Base-by-base conservation (phyloP, 1,140 invertebrate genomes). In the Meloidogyne hapla region DNA sequence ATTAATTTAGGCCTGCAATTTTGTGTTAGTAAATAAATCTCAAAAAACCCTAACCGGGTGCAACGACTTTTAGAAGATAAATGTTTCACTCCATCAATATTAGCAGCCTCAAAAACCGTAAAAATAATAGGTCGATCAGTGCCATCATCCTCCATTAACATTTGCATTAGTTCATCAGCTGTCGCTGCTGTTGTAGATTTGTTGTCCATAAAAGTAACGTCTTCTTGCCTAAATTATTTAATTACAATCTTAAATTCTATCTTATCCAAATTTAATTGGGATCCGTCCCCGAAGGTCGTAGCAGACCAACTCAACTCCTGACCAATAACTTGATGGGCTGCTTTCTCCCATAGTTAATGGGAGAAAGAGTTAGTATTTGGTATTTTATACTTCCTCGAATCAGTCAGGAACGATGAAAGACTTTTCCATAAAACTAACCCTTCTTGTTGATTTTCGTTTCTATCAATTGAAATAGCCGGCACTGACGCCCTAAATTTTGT, bases 81-180 rank as follows among this genome's bases (percentile, higher is more conserved):
- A 77, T 82, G 82, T 26, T 72, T 66, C 2, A 84, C 81, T 15
- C 81, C 81, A 23, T 82, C 81, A 21, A 82, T 82, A 56, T 84
- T 65, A 12, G 79, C 69, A 15, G 80, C 79, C 42, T 82, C 82
- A n/a, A 82, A 70, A n/a, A 82, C 64, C 2, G 70, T 74, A 26
- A 84, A 81, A 33, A 82, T 71, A 6, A 80, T 74, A 6, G 73
- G 73, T 26, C 62, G 12, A 26, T 73, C 71, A 25, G 71, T 73
- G 1, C 71, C 82, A 42, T 81, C 80, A n/a, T 81, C 71, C n/a
- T 83, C 80, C 26, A 82, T 73, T 45, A 81, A 42, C 25, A 83
- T 64, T 64, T 83, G 75, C 68, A 82, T 73, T 28, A 73, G 38
- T 33, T 73, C 71, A 63, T 73, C 56, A 18, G 45, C 71, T 38